Evolutionary conservation across 2,797 vertebrate genomes (phyloP).

Genomic region (Cottoperca gobio): DNA sequence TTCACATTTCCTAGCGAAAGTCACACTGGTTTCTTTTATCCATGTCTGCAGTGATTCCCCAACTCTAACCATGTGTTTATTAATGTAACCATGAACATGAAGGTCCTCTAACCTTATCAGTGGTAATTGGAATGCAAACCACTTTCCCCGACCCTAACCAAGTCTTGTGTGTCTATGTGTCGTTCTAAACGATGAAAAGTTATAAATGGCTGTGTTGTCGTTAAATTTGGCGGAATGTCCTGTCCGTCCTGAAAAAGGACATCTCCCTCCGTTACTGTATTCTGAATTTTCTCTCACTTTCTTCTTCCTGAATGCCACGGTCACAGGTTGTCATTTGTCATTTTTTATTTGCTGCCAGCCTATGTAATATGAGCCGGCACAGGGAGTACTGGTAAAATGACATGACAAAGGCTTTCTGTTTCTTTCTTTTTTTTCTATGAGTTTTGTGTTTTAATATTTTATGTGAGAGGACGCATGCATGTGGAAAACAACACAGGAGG

Average conservation of each 20-base stretch:
- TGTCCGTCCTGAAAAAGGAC: neutral
- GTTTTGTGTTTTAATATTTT: neutral
- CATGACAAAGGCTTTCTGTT: neutral
- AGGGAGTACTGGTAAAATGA: neutral
- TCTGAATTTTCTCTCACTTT: neutral
- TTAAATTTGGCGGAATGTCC: neutral
- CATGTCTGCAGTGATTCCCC: neutral
- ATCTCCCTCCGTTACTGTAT: neutral
- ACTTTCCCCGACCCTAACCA: neutral
- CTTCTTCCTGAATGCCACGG: neutral
- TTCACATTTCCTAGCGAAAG: too few relatives aligned
- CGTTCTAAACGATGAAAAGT: neutral
- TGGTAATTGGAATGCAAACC: too few relatives aligned
- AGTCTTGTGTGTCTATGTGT: neutral
- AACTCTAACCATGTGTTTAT: neutral
- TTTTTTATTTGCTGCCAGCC: neutral
- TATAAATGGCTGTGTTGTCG: neutral
- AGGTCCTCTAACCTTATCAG: neutral
- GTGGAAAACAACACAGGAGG: neutral
- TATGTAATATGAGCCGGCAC: neutral
- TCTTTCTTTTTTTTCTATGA: too few relatives aligned
- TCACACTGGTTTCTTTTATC: neutral
- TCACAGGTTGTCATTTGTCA: neutral
- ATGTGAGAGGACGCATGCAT: neutral
- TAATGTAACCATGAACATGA: neutral